Evolutionary conservation across 2,888 invertebrate genomes (phyloP), one percentile per base, ranked within the genome.

Genomic region (Drosophila gaucha): DNA sequence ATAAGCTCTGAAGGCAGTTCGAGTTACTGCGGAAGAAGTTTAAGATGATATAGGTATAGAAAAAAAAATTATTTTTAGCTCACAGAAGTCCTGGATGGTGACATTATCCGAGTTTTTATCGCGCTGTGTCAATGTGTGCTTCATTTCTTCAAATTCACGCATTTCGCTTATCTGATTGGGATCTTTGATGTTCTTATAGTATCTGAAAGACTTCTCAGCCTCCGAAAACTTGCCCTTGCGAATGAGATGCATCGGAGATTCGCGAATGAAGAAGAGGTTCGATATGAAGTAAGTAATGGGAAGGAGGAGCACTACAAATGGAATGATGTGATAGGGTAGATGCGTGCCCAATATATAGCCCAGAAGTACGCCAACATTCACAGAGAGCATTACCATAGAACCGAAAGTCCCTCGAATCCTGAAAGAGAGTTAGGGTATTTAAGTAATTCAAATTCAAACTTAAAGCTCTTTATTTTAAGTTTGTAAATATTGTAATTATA

Each of bases 371-470:
- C 91, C 91, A 30, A 83, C 60, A 46, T 90, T 91, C 2, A 91
- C 69, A 6, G 89, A 78, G 9, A 91, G 66, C 73, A 89, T 85
- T 0, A 90, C 75, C 74, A 91, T 78, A 4, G 91, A 75, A 0
- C 89, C 80, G 2, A 91, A 74, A 1, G 88, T 86, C 2, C 91
- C 91, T 6, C 92, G 91, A 39, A 91, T 87, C 30, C 90, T 91
- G 46, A 1, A 73, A 80, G 24, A 24, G 22, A 18, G 1, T 18
- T 28, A 28, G 6, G 28, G 28, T n/a, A n/a, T n/a, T n/a, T n/a
- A 26, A 26, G 26, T 22, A 2, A 22, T 22, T 22, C 22, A 22
- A 22, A 22, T 22, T 2, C 5, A 22, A n/a, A n/a, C n/a, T n/a
- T n/a, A n/a, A n/a, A n/a, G n/a, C n/a, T n/a, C n/a, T n/a, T n/a